phyloP scores from a whole-genome alignment of 1,140 invertebrate species.

The Amyelois transitella region DNA sequence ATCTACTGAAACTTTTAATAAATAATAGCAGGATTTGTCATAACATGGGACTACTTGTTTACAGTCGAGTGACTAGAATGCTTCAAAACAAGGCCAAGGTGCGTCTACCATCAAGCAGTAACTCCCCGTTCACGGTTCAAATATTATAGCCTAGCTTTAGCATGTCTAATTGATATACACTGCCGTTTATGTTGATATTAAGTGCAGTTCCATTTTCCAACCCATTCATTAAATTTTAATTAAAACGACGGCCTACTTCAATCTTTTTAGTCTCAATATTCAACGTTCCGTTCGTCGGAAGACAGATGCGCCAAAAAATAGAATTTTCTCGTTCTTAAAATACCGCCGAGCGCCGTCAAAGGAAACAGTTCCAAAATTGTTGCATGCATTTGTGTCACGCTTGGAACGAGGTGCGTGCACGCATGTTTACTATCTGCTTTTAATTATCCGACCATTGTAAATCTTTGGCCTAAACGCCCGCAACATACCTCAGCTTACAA shows the following conservation, averaged over 20 bases:
- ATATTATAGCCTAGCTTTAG: background rate
- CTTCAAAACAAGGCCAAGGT: background rate
- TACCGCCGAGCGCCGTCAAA: slow-evolving; percentile 15
- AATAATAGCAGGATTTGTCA: too few relatives aligned
- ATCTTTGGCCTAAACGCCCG: slow-evolving; percentile 23
- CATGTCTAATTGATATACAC: background rate
- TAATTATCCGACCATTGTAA: slow-evolving; percentile 29
- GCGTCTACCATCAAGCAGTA: background rate
- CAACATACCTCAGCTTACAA: slow-evolving; percentile 15
- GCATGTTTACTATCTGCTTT: slow-evolving; percentile 29
- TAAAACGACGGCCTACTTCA: background rate
- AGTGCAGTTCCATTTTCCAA: background rate
- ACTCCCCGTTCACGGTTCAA: background rate
- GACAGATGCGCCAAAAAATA: slow-evolving; percentile 14
- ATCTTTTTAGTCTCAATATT: background rate
- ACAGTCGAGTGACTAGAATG: background rate
- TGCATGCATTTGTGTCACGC: slow-evolving; percentile 18
- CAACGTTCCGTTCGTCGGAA: background rate
- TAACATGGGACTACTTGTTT: background rate
- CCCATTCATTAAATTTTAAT: background rate
- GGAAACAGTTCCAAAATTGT: slow-evolving; percentile 21
- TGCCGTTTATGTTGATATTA: background rate
- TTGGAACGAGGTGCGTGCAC: slow-evolving; percentile 16
- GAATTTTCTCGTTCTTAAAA: slow-evolving; percentile 14
- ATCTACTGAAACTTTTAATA: too few relatives aligned